These are phyloP conservation scores for Equus quagga DNA, from an alignment of 2,113 vertebrate species.

Conservation along the genomic window DNA sequence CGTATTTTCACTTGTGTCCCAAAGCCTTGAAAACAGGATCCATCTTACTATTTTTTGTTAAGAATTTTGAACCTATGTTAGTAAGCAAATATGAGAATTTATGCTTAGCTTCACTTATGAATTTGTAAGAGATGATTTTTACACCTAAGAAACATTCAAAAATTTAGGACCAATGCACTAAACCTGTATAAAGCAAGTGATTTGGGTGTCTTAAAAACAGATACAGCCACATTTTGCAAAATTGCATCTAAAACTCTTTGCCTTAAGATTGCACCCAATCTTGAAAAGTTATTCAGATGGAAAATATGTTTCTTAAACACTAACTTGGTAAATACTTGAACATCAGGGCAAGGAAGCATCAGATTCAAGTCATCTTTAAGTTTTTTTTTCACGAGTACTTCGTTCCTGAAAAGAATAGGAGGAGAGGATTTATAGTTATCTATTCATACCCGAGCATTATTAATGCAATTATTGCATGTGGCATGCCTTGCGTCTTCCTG, in stretches of 20 bases:
- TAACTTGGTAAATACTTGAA: background rate
- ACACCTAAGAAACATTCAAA: background rate
- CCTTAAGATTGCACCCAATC: background rate
- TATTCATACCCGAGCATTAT: background rate
- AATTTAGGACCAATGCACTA: background rate
- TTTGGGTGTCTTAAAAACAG: background rate
- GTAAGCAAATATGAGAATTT: background rate
- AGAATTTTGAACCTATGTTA: background rate
- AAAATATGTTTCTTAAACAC: background rate
- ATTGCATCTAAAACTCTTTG: conserved; percentile 10
- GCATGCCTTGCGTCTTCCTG: background rate
- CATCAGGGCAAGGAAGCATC: background rate
- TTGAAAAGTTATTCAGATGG: background rate
- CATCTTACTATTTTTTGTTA: background rate
- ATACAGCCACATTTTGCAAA: background rate
- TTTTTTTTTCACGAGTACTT: background rate
- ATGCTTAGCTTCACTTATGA: background rate
- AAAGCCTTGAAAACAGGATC: background rate
- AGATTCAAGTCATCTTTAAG: background rate
- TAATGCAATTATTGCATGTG: background rate
- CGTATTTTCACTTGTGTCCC: background rate
- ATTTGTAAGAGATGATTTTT: background rate
- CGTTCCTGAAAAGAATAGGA: background rate
- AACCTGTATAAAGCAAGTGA: background rate
- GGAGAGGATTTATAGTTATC: background rate